Percentiles rank a stretch among this genome's conserved stretches.
Conservation (phyloP, 2,113 vertebrate species). For the Tragelaphus imberbis region DNA sequence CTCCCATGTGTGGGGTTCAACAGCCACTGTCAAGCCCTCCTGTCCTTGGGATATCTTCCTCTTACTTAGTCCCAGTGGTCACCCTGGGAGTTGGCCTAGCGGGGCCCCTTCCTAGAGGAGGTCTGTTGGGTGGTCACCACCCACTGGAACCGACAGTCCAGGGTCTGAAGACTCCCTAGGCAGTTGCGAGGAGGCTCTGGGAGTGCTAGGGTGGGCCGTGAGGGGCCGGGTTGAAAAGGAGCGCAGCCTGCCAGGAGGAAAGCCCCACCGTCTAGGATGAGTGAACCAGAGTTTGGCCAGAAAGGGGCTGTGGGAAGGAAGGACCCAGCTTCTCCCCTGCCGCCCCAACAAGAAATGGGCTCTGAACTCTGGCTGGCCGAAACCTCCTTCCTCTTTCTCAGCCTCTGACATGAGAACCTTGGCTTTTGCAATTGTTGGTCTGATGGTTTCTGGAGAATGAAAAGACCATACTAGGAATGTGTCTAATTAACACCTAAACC, state of each 20-base stretch:
- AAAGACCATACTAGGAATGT: not conserved
- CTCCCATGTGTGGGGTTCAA: not conserved
- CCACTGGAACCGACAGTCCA: not conserved
- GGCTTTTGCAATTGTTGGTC: not conserved
- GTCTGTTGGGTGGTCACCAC: not conserved
- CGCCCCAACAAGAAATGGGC: not conserved
- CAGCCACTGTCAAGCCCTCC: not conserved
- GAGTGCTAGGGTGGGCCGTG: not conserved
- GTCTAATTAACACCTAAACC: not conserved
- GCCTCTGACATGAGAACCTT: not conserved
- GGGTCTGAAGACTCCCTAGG: not conserved
- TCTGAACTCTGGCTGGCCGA: rapidly evolving
- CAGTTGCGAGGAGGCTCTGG: not conserved
- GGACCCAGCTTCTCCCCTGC: not conserved
- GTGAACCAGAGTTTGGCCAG: not conserved
- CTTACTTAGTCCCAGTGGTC: not conserved
- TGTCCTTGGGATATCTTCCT: not conserved
- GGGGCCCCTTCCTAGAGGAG: not conserved
- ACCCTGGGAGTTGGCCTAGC: not conserved
- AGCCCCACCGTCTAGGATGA: not conserved
- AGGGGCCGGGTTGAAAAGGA: not conserved
- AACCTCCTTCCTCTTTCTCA: not conserved
- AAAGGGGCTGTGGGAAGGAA: not conserved
- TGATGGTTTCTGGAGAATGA: not conserved
- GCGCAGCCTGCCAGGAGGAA: not conserved